Conservation (phyloP, 2,888 invertebrate species). For the Lampropteryx suffumata region DNA sequence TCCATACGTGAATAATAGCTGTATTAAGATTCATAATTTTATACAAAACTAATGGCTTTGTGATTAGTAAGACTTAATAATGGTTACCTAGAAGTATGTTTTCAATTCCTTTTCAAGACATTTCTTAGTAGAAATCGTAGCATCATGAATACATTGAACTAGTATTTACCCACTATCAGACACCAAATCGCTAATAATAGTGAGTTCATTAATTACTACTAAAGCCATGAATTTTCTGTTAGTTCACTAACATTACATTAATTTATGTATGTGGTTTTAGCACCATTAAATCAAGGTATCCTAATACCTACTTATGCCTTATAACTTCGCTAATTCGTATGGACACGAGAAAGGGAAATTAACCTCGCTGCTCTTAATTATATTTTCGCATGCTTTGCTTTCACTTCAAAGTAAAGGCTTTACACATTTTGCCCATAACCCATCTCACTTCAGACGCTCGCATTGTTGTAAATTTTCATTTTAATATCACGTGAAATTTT, state of each 20-base stretch:
- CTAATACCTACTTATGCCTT: slow-evolving; percentile 46
- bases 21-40: too few species aligned
- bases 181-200: too few species aligned
- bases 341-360: slow-evolving; percentile 76
- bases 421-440: slow-evolving; percentile 56
- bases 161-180: too few species aligned
- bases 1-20: too few species aligned
- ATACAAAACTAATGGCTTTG: too few species aligned
- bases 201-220: too few species aligned
- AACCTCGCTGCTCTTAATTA: slow-evolving; percentile 79
- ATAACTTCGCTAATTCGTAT: slow-evolving; percentile 71
- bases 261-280: slow-evolving; percentile 39
- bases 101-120: too few species aligned
- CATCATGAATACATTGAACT: too few species aligned
- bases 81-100: too few species aligned
- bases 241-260: background rate
- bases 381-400: slow-evolving; percentile 79
- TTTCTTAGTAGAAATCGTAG: too few species aligned
- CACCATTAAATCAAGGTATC: slow-evolving; percentile 46
- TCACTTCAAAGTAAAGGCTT: slow-evolving; percentile 62
- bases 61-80: too few species aligned
- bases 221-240: too few species aligned
- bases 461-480: slow-evolving; percentile 56
- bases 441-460: slow-evolving; percentile 46
- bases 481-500: slow-evolving; percentile 41